Percentiles rank a stretch among this genome's conserved stretches.
Conservation (phyloP, 2,113 vertebrate genomes). For the Lonchura striata region DNA sequence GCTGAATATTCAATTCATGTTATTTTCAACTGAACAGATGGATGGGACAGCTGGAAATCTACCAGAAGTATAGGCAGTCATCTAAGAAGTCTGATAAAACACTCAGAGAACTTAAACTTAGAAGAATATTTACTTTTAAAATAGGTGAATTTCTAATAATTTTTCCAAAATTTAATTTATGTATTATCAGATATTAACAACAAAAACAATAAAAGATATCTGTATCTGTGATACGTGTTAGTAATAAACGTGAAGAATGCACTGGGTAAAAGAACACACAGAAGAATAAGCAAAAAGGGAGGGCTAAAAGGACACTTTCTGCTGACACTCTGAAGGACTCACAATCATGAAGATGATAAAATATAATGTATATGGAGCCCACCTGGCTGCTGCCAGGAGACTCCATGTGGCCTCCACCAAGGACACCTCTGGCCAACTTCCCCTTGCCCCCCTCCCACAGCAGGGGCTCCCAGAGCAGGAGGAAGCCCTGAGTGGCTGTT, state of each 20-base stretch:
- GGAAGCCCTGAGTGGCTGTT: background rate
- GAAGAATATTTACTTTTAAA: background rate
- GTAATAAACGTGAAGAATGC: background rate
- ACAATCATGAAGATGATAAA: background rate
- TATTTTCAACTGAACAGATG: slow-evolving; percentile 56
- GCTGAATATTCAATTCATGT: slow-evolving; percentile 46
- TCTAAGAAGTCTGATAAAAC: background rate
- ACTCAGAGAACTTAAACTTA: background rate
- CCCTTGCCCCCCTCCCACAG: background rate
- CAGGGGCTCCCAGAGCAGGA: background rate
- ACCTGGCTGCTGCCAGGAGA: background rate
- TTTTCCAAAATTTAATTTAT: background rate
- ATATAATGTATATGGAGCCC: accelerated
- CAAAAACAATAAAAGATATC: background rate
- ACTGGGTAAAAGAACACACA: background rate
- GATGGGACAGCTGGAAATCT: slow-evolving; percentile 42
- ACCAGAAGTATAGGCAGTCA: background rate
- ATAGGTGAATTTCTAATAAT: background rate
- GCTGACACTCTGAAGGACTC: background rate
- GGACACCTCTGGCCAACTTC: background rate
- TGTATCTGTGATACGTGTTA: background rate
- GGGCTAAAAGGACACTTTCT: background rate
- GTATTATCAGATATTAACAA: background rate
- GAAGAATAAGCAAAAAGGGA: background rate
- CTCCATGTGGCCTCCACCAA: background rate